These are phyloP conservation scores for Solenopsis fugax DNA, from an alignment of 1,140 invertebrate genomes.

Conservation along the genomic window DNA sequence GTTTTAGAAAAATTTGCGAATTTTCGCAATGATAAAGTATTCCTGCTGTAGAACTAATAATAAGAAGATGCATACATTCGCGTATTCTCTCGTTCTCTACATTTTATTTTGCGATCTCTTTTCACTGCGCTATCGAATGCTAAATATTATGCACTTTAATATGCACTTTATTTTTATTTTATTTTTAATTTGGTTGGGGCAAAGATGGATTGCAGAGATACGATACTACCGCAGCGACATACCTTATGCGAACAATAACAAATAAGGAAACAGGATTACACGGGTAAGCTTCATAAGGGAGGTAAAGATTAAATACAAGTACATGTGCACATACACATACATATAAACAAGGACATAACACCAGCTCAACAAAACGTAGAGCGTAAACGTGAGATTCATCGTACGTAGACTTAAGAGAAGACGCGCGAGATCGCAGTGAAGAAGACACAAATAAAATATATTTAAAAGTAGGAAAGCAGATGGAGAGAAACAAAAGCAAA, in stretches of 20 bases:
- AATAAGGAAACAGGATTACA: conserved; percentile 38
- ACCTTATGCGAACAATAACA: conserved; percentile 38
- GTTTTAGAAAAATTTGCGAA: neutral
- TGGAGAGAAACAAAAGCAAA: neutral
- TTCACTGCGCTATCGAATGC: neutral
- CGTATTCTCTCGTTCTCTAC: conserved; percentile 35
- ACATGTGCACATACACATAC: conserved; percentile 52
- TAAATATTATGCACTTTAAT: neutral
- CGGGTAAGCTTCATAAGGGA: conserved; percentile 50
- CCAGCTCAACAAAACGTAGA: conserved; percentile 78
- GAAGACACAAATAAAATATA: conserved; percentile 41
- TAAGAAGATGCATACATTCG: conserved; percentile 17
- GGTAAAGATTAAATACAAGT: conserved; percentile 49
- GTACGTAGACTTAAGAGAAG: conserved; percentile 67
- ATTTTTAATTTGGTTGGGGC: conserved; percentile 8
- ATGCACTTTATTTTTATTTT: conserved; percentile 15
- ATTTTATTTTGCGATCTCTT: conserved; percentile 15
- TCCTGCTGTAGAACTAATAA: conserved; percentile 5
- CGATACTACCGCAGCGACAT: conserved; percentile 22
- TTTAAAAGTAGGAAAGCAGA: conserved; percentile 10
- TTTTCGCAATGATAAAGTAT: conserved; percentile 23
- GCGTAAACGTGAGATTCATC: conserved; percentile 63
- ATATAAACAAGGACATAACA: conserved; percentile 78
- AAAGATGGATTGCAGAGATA: conserved; percentile 34
- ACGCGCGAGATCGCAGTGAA: conserved; percentile 41